phyloP scores from a whole-genome alignment of 2,888 invertebrate genomes.

The Sinopyrophorus schimmeli region DNA sequence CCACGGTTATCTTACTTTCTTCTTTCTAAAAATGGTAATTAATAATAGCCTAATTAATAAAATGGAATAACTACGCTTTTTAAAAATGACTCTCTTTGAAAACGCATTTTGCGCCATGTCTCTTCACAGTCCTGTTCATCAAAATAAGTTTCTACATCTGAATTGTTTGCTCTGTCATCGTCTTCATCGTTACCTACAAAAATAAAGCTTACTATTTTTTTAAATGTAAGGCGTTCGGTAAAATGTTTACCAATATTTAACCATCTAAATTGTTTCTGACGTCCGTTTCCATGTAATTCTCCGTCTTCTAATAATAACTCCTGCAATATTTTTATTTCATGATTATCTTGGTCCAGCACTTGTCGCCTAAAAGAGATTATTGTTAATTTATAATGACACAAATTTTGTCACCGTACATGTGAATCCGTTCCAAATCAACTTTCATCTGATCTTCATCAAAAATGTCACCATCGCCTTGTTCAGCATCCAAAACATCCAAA shows the following conservation, averaged over 20 bases:
- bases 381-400: conserved; percentile 4
- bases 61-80: conserved; percentile 58
- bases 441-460: conserved; percentile 79
- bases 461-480: conserved; percentile 82
- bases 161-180: conserved; percentile 47
- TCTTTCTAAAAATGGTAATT: conserved; percentile 51
- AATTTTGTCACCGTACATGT: conserved; percentile 65
- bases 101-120: conserved; percentile 76
- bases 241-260: conserved; percentile 67
- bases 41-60: conserved; percentile 10
- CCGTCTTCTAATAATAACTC: conserved; percentile 89
- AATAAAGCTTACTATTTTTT: conserved; percentile 15
- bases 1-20: conserved; percentile 45
- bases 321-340: conserved; percentile 80
- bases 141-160: conserved; percentile 58
- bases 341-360: conserved; percentile 84
- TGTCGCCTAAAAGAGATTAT: conserved; percentile 63
- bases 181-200: conserved; percentile 41
- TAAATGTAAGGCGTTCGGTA: not conserved
- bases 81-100: conserved; percentile 79
- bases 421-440: conserved; percentile 80
- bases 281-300: conserved; percentile 76
- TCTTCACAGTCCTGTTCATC: conserved; percentile 76
- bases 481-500: conserved; percentile 78
- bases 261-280: conserved; percentile 85